Base-by-base conservation (phyloP, 2,888 invertebrate species). In the Dolomedes plantarius region DNA sequence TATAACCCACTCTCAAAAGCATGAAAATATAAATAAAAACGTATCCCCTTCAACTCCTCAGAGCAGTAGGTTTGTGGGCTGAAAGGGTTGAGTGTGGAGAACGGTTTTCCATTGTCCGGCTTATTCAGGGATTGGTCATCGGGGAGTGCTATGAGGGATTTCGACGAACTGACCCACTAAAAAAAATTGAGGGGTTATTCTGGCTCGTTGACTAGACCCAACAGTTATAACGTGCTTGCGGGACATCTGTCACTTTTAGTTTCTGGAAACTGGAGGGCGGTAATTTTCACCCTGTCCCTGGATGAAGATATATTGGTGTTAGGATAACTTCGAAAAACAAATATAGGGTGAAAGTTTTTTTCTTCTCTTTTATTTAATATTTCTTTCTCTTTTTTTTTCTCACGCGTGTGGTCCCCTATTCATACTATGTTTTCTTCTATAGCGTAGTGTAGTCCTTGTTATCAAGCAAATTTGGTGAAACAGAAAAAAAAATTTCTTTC, bases 171-270 rank as follows among this genome's bases (percentile, higher is more conserved):
- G 74, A 74, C 74, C 74, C 28, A 74, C 36, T 74, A 28, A 56
- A 23, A n/a, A 39, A 74, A 29, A 74, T 36, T 31, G 56, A 13
- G 56, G 28, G 56, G n/a, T 23, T 23, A 29, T 56, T 28, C 19
- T 29, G 72, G 56, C 56, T 23, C 5, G 3, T 56, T 16, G 19
- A 3, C 23, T 23, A 56, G 23, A 46, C 11, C 13, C 16, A 2
- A 46, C 9, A n/a, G 56, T 19, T 72, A 56, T 72, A 72, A 32
- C 19, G 23, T 50, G 72, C 56, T 56, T 50, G 29, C 31, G 32
- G 72, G 32, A 72, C 72, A 72, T 72, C 72, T 72, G 72, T 72
- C 72, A 72, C 72, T 72, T 50, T 72, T 50, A 36, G 19, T 67
- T 67, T 67, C 13, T 0, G 23, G 6, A 23, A 11, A 23, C n/a